Evolutionary conservation across 2,113 vertebrate species (phyloP).

Genomic region (Prochilodus magdalenae): DNA sequence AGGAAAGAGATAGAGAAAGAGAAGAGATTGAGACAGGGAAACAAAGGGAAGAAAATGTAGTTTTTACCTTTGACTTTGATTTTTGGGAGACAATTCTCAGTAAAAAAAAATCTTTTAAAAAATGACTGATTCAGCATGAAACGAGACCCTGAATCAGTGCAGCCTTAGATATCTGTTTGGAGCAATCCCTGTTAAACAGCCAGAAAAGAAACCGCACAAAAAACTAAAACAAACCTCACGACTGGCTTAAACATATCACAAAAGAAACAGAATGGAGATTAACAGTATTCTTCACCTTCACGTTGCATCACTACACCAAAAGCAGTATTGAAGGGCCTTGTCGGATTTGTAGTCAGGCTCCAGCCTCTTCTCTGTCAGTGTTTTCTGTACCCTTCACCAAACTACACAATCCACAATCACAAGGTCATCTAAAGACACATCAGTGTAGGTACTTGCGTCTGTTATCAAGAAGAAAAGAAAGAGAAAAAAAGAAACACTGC

Average conservation of each 20-base stretch:
- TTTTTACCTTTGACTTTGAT: conserved; percentile 34
- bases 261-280: conserved; percentile 10
- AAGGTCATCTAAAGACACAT: conserved; percentile 34
- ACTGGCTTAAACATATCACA: neutral
- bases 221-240: neutral
- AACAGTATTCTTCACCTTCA: conserved; percentile 34
- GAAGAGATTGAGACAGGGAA: conserved; percentile 66
- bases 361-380: conserved; percentile 12
- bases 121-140: conserved; percentile 26
- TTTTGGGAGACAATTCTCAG: conserved; percentile 46
- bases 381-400: conserved; percentile 9
- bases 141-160: conserved; percentile 1
- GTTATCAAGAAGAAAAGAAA: conserved; percentile 35
- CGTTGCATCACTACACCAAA: conserved; percentile 16
- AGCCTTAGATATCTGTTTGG: neutral
- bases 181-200: conserved; percentile 1
- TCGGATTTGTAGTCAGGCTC: conserved; percentile 5
- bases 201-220: conserved; percentile 11
- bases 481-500: conserved; percentile 65
- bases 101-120: conserved; percentile 35
- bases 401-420: conserved; percentile 30
- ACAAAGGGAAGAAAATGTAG: conserved; percentile 70
- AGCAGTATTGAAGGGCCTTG: conserved; percentile 9
- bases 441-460: conserved; percentile 40
- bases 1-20: conserved; percentile 52